Evolutionary conservation across 2,113 vertebrate genomes (phyloP).

Genomic region (Ceratotherium simum): DNA sequence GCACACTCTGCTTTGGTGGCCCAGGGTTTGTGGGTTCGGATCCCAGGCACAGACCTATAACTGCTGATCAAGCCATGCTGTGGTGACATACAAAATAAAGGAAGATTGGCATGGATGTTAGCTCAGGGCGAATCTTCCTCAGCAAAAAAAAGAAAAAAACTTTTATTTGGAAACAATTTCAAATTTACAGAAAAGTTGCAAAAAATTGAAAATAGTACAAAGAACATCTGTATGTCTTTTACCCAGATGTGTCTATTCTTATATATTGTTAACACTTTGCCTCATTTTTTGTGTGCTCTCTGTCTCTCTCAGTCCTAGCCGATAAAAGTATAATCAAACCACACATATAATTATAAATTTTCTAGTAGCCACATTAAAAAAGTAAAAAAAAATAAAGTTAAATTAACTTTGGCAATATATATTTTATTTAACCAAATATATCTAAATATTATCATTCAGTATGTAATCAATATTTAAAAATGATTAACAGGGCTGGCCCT

Average conservation of each 20-base stretch:
- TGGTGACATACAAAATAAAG: too few relatives aligned
- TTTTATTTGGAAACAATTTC: conserved; percentile 53
- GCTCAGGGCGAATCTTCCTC: too few relatives aligned
- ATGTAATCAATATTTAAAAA: conserved; percentile 11
- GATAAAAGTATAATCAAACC: conserved; percentile 18
- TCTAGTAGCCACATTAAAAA: conserved; percentile 44
- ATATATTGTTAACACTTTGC: not conserved
- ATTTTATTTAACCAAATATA: conserved; percentile 7
- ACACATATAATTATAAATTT: not conserved
- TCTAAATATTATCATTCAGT: not conserved
- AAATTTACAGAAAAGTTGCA: conserved; percentile 26
- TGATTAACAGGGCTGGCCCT: not conserved
- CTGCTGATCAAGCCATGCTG: too few relatives aligned
- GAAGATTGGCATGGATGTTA: too few relatives aligned
- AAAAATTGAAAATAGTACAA: conserved; percentile 3
- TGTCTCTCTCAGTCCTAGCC: not conserved
- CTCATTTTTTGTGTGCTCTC: not conserved
- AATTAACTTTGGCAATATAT: not conserved
- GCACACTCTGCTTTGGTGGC: too few relatives aligned
- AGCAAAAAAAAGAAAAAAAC: not conserved
- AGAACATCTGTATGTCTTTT: not conserved
- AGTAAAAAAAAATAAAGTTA: not conserved
- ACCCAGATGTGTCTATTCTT: not conserved
- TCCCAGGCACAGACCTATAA: too few relatives aligned
- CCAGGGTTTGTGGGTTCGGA: too few relatives aligned